Conservation (phyloP, 2,797 vertebrate species). For the Moxostoma hubbsi region DNA sequence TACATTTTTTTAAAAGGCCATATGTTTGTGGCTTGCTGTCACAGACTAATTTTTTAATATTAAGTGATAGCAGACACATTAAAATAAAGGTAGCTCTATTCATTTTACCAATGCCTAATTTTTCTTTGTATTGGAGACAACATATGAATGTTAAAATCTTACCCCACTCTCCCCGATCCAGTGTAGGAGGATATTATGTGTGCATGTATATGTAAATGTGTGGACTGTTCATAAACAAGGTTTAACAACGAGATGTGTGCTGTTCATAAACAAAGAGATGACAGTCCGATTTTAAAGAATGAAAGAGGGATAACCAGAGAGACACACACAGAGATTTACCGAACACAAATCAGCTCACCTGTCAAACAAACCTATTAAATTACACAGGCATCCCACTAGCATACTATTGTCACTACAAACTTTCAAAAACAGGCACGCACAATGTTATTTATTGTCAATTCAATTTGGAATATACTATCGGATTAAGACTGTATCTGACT, state of each 20-base stretch:
- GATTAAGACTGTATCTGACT: neutral
- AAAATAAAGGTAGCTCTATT: too few species aligned
- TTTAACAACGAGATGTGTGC: slow-evolving; percentile 51
- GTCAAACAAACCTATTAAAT: slow-evolving; percentile 57
- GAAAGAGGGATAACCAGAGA: slow-evolving; percentile 29
- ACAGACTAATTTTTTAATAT: too few species aligned
- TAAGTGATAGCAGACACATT: too few species aligned
- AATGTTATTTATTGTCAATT: neutral
- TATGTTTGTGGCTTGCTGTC: too few species aligned
- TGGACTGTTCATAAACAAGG: slow-evolving; percentile 57
- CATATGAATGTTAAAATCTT: too few species aligned
- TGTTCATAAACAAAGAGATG: slow-evolving; percentile 53
- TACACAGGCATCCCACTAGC: slow-evolving; percentile 30
- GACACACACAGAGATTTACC: slow-evolving; percentile 21
- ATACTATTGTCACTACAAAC: slow-evolving; percentile 52
- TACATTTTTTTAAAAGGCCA: too few species aligned
- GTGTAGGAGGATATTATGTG: slow-evolving; percentile 8
- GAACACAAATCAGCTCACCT: slow-evolving; percentile 41
- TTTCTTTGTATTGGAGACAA: too few species aligned
- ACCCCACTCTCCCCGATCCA: neutral
- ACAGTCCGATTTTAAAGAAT: slow-evolving; percentile 42
- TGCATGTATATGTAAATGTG: slow-evolving; percentile 18
- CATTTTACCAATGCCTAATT: too few species aligned
- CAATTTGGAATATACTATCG: neutral
- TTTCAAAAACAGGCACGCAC: slow-evolving; percentile 39